Evolutionary conservation across 2,797 vertebrate genomes (phyloP).

Genomic region (Paratrypauchen microcephalus): DNA sequence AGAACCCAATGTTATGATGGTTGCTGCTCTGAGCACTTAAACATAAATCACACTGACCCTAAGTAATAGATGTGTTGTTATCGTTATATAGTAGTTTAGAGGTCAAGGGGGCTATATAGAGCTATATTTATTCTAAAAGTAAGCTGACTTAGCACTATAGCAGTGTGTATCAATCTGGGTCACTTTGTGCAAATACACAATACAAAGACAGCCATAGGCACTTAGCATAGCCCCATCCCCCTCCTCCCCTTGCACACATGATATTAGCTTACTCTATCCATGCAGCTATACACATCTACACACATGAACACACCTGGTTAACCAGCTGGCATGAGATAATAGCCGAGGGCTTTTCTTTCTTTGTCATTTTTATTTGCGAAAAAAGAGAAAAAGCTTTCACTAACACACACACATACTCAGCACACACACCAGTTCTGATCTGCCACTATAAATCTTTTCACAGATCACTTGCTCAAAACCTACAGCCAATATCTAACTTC

Average conservation of each 20-base stretch:
- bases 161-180: slow-evolving; percentile 59
- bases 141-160: slow-evolving; percentile 41
- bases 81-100: neutral
- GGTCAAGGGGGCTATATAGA: neutral
- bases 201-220: slow-evolving; percentile 36
- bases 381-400: neutral
- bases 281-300: slow-evolving; percentile 20
- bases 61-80: neutral
- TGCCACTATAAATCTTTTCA: slow-evolving; percentile 58
- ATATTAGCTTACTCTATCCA: slow-evolving; percentile 63
- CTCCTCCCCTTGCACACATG: slow-evolving; percentile 43
- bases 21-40: neutral
- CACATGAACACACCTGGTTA: slow-evolving; percentile 29
- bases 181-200: slow-evolving; percentile 35
- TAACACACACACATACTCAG: neutral
- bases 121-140: slow-evolving; percentile 35
- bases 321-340: slow-evolving; percentile 49
- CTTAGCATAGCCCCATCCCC: slow-evolving; percentile 44
- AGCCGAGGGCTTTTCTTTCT: slow-evolving; percentile 7
- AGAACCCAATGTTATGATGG: neutral
- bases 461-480: slow-evolving; percentile 61
- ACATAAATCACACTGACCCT: neutral
- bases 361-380: slow-evolving; percentile 41
- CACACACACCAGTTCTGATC: slow-evolving; percentile 48
- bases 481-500: slow-evolving; percentile 61